These are phyloP conservation scores for Myotis myotis DNA, from an alignment of 2,797 vertebrate genomes.

Conservation along the genomic window DNA sequence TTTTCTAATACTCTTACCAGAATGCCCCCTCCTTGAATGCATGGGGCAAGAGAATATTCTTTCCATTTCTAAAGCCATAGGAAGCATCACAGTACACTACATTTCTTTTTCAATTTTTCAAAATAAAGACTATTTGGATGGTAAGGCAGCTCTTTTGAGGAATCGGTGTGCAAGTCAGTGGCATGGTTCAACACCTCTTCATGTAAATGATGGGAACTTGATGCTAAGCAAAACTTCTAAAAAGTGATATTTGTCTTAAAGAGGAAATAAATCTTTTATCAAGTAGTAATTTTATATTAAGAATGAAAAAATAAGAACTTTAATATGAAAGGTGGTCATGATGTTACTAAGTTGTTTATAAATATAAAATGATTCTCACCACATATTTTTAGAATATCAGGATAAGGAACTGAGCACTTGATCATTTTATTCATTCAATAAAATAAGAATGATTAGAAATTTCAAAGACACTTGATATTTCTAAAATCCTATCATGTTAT, in stretches of 20 bases:
- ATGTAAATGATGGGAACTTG: background rate
- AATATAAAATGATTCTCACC: background rate
- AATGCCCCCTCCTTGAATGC: background rate
- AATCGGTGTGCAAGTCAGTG: background rate
- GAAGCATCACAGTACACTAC: background rate
- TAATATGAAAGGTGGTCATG: background rate
- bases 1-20: background rate
- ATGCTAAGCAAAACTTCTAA: background rate
- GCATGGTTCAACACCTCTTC: background rate
- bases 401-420: background rate
- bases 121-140: background rate
- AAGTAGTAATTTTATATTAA: conserved; percentile 5
- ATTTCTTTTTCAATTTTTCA: conserved; percentile 4
- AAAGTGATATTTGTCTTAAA: background rate
- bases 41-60: background rate
- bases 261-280: background rate
- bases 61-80: background rate
- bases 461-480: background rate
- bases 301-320: background rate
- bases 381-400: background rate
- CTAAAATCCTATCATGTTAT: background rate
- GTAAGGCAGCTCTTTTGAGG: background rate
- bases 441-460: background rate
- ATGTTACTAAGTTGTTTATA: background rate
- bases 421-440: background rate